Evolutionary conservation across 2,113 vertebrate genomes (phyloP), one percentile per base, ranked within the genome.

Genomic region (Corvus moneduloides): DNA sequence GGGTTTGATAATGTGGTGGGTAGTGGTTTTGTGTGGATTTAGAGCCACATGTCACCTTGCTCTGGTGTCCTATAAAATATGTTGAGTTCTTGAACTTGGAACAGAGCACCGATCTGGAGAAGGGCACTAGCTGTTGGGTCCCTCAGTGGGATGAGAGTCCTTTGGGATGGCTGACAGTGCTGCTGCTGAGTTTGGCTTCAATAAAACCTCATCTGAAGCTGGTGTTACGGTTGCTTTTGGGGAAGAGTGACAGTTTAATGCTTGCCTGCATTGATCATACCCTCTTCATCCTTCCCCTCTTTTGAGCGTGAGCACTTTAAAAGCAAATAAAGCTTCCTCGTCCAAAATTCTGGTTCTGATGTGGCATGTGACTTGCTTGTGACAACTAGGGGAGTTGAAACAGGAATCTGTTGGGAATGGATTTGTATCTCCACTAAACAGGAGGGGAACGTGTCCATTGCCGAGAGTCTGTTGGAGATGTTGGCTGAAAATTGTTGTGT

Each of bases 61-160:
- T 79, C 39, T 67, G 11, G 0, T 26, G 28, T 56, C 68, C 51
- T 58, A 1, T 20, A 49, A 73, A 94, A 41, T 22, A 10, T 0
- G 4, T 61, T 6, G 30, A 0, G 0, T 87, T 81, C 27, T 44
- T 46, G 46, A 62, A 24, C 66, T 33, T 9, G 2, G 44, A 67
- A 62, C 52, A 28, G 39, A 23, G 0, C 0, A 0, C 1, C 23
- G 27, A 33, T 52, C 16, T 17, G 37, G 63, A 37, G 84, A 68
- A 58, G 32, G 9, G 20, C 13, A 3, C 37, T 10, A 13, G 11
- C 49, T 28, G 16, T 7, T 16, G 67, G 30, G 18, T 63, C 30
- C 76, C 43, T 67, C 5, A 0, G 46, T 19, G 27, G 46, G 72
- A 46, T 75, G 39, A 33, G 54, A 44, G 62, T 54, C 66, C 46